phyloP scores from a whole-genome alignment of 2,113 vertebrate species.

The Girardinichthys multiradiatus region DNA sequence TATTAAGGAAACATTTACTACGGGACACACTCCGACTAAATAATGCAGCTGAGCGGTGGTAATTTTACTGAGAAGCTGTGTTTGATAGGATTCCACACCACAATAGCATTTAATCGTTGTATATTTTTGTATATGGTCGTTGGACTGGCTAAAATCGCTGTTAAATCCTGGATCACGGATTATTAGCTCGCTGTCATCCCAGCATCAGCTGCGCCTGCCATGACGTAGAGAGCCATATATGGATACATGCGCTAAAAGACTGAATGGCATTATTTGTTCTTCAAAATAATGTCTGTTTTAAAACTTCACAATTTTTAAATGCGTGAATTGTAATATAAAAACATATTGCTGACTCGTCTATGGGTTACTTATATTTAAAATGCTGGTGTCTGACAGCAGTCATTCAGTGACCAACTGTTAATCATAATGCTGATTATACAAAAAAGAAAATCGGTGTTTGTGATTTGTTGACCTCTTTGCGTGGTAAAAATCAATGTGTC shows the following conservation, averaged over 20 bases:
- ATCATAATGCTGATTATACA: slow-evolving; percentile 2
- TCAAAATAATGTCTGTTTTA: background rate
- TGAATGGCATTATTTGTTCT: slow-evolving; percentile 11
- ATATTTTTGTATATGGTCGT: slow-evolving; percentile 13
- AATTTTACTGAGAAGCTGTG: background rate
- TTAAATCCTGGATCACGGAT: slow-evolving; percentile 74
- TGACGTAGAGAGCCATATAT: slow-evolving; percentile 79
- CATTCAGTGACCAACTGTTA: background rate
- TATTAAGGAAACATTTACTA: slow-evolving; percentile 8
- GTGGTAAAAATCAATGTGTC: slow-evolving; percentile 11
- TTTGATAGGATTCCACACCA: background rate
- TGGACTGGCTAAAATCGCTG: slow-evolving; percentile 59
- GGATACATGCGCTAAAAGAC: slow-evolving; percentile 63
- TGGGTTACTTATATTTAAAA: background rate
- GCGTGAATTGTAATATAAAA: background rate
- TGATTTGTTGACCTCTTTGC: slow-evolving; percentile 4
- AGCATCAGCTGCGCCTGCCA: slow-evolving; percentile 75
- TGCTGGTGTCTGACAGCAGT: background rate
- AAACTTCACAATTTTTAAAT: background rate
- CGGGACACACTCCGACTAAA: background rate
- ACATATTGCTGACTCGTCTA: background rate
- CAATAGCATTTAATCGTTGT: background rate
- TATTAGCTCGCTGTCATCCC: slow-evolving; percentile 67
- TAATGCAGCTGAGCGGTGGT: background rate
- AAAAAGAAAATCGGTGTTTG: background rate